Percentiles rank a stretch among this genome's conserved stretches.
phyloP scores from a whole-genome alignment of 1,140 invertebrate species.

The Oryzaephilus surinamensis region DNA sequence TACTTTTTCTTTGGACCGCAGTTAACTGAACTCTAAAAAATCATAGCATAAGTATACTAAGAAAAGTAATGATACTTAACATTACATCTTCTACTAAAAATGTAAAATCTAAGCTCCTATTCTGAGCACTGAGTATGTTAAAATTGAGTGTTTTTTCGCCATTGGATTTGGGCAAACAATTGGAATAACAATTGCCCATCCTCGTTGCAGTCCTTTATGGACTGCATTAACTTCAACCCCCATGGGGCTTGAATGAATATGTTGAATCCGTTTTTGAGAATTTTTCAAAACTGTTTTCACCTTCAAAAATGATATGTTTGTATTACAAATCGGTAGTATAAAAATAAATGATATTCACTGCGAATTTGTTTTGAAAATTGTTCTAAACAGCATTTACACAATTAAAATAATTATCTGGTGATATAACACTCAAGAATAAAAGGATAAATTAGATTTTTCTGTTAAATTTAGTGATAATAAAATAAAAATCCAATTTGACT shows the following conservation, averaged over 20 bases:
- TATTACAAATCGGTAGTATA: too few relatives aligned
- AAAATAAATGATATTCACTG: too few relatives aligned
- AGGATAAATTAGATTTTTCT: too few relatives aligned
- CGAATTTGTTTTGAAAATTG: too few relatives aligned
- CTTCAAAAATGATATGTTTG: too few relatives aligned
- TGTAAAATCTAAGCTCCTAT: slow-evolving; percentile 25
- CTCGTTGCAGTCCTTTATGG: slow-evolving; percentile 30
- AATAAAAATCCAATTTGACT: too few relatives aligned
- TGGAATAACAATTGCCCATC: slow-evolving; percentile 44
- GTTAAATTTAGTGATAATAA: too few relatives aligned
- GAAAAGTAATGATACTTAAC: neutral
- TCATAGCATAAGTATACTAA: too few relatives aligned
- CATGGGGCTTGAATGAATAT: slow-evolving; percentile 23
- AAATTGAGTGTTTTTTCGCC: slow-evolving; percentile 13
- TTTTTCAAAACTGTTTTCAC: slow-evolving; percentile 1
- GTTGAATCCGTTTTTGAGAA: slow-evolving; percentile 22
- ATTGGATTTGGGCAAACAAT: slow-evolving; percentile 34
- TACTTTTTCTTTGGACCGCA: slow-evolving; percentile 15
- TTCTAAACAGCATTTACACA: too few relatives aligned
- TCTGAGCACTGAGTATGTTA: slow-evolving; percentile 19
- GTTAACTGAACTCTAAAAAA: slow-evolving; percentile 4
- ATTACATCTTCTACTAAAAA: slow-evolving; percentile 30
- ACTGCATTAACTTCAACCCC: slow-evolving; percentile 29
- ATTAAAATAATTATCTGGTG: too few relatives aligned
- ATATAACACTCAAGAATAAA: too few relatives aligned